Evolutionary conservation across 2,113 vertebrate species (phyloP), one percentile per base, ranked within the genome.

Genomic region (Nyctibius bracteatus): DNA sequence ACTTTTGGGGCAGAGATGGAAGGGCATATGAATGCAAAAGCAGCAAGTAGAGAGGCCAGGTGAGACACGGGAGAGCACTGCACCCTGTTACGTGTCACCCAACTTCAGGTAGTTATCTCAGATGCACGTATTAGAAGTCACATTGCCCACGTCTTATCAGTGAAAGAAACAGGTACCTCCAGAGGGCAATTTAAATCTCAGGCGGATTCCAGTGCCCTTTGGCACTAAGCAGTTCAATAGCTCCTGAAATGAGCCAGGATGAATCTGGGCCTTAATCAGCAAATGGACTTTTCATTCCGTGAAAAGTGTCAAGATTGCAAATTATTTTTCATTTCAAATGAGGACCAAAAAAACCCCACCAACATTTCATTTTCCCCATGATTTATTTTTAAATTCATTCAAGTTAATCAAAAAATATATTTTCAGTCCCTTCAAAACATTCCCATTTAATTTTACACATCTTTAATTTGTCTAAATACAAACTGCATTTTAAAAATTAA

Each of bases 271-370:
- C 95, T 97, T 94, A 96, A 97, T 97, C 95, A 97, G 93, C 90
- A 96, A 97, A 97, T 96, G 94, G 94, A 94, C 94, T 96, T 95
- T 96, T 94, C 92, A 95, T 96, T 94, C 90, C 12, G 8, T 63
- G 87, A 73, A 23, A 94, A 96, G 95, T 90, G 93, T 96, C 94
- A 95, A 95, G 95, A 97, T 96, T 82, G 96, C 94, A 96, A 96
- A 96, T 97, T 92, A 94, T 96, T 96, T 90, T 86, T 94, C 79
- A 88, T 97, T 96, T 88, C 90, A 93, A 93, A 96, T 82, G 78
- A 93, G 62, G 63, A 75, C 81, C 43, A 49, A 87, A 92, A 77
- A 63, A 84, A 22, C 21, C 31, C 55, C 65, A 86, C 17, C 77
- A 81, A 31, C 52, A 79, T 96, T 96, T 97, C 81, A 95, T 84